Base-by-base conservation (phyloP, 2,888 invertebrate genomes). In the Hemaris fuciformis region DNA sequence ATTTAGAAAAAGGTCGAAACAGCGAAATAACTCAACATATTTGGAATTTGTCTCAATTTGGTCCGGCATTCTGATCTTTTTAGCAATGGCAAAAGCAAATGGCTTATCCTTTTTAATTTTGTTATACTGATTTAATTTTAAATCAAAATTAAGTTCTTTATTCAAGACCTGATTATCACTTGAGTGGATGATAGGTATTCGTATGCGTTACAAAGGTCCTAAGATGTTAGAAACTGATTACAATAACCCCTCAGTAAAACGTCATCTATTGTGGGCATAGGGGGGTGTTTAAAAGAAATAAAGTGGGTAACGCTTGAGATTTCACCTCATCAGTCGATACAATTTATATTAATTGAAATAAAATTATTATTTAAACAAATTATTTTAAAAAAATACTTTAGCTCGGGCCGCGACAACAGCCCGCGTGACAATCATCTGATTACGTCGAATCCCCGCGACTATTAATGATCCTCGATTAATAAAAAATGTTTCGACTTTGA, bases 401-500 rank as follows among this genome's bases (percentile, higher is more conserved):
- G n/a, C n/a, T n/a, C n/a, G n/a, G n/a, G n/a, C n/a, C 1, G 38
- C 10, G 38, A n/a, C 5, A n/a, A 38, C 3, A 3, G 0, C 38
- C 4, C 53, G 27, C 31, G 53, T 13, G 7, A 31, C 18, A 8
- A 1, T 31, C 1, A 8, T 22, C 25, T 0, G 3, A 53, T 10
- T 53, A 25, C 31, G 15, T 3, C 53, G 10, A 25, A 48, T 48
- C 25, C 8, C 4, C 27, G 18, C 8, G 15, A 18, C 27, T 53
- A 53, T 53, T 53, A 31, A 53, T 53, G 18, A 53, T 15, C 27
- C 3, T 45, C 5, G 13, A 22, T 31, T 4, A 31, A 10, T 15
- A 31, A 53, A 53, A 53, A 13, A 23, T 38, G n/a, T 38, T 34
- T n/a, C 64, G 25, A 8, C 67, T 31, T 31, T n/a, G 18, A 15